These are phyloP conservation scores for Lerema accius DNA, from an alignment of 1,140 invertebrate species.

Conservation along the genomic window DNA sequence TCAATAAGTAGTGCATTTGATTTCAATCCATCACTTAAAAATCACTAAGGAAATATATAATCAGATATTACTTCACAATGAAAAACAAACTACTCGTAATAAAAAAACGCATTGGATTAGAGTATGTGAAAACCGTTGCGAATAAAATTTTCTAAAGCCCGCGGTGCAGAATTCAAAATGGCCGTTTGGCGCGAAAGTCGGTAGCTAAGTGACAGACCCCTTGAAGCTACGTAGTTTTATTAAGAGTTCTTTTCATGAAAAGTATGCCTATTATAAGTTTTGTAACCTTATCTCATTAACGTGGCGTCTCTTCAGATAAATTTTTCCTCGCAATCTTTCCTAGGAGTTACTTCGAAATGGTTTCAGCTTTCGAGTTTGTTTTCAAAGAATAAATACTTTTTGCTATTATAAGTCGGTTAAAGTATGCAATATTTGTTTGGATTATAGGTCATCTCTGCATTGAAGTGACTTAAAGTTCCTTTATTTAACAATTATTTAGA, in stretches of 20 bases:
- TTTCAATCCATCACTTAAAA: too few relatives aligned
- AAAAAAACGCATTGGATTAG: background rate
- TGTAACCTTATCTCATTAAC: conserved; percentile 48
- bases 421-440: conserved; percentile 6
- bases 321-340: conserved; percentile 17
- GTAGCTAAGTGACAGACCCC: conserved; percentile 31
- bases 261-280: conserved; percentile 49
- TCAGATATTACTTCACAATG: too few relatives aligned
- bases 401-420: background rate
- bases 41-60: too few relatives aligned
- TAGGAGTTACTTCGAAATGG: conserved; percentile 21
- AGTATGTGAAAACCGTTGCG: too few relatives aligned
- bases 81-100: too few relatives aligned
- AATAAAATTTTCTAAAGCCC: conserved; percentile 2
- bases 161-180: conserved; percentile 25
- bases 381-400: conserved; percentile 15
- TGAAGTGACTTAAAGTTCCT: too few relatives aligned
- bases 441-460: conserved; percentile 6
- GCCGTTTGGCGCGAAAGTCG: conserved; percentile 33
- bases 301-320: conserved; percentile 12
- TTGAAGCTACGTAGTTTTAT: conserved; percentile 36
- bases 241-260: conserved; percentile 40
- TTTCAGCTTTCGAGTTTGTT: conserved; percentile 12
- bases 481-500: too few relatives aligned
- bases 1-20: background rate